Conservation (phyloP, 1,140 invertebrate species). For the Anastatus disparis region DNA sequence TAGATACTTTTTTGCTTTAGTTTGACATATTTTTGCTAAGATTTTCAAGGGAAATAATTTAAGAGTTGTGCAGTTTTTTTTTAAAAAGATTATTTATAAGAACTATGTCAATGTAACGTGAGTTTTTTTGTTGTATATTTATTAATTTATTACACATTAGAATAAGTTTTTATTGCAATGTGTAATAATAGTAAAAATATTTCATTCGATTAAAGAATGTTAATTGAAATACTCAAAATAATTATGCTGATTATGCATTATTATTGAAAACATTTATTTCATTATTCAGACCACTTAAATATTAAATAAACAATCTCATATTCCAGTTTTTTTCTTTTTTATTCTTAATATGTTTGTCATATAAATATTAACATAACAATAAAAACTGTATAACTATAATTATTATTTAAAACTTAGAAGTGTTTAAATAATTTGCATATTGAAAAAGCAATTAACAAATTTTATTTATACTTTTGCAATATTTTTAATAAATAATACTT, state of each 20-base stretch:
- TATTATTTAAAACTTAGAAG: too few species aligned
- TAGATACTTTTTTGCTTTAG: slow-evolving; percentile 3
- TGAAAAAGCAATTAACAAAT: background rate
- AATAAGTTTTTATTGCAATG: background rate
- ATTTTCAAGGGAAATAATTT: too few species aligned
- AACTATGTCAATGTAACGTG: too few species aligned
- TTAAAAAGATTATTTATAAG: too few species aligned
- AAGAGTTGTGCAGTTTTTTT: too few species aligned
- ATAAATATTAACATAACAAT: background rate
- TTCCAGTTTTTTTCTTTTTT: background rate
- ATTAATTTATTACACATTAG: too few species aligned
- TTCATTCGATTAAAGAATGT: background rate
- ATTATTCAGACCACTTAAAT: background rate
- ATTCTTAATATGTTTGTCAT: background rate
- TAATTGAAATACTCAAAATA: background rate
- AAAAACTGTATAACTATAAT: background rate
- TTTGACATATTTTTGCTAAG: background rate
- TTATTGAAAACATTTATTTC: background rate
- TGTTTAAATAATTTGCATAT: background rate
- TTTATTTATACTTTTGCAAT: background rate
- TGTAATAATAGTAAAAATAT: background rate
- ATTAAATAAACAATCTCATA: background rate
- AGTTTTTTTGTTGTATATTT: too few species aligned
- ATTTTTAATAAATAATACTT: too few species aligned
- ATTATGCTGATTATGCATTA: background rate